A percentile compares a stretch with the other conserved stretches of the same genome.
Conservation (phyloP, 2,888 invertebrate genomes). For the Meandrusa payeni region DNA sequence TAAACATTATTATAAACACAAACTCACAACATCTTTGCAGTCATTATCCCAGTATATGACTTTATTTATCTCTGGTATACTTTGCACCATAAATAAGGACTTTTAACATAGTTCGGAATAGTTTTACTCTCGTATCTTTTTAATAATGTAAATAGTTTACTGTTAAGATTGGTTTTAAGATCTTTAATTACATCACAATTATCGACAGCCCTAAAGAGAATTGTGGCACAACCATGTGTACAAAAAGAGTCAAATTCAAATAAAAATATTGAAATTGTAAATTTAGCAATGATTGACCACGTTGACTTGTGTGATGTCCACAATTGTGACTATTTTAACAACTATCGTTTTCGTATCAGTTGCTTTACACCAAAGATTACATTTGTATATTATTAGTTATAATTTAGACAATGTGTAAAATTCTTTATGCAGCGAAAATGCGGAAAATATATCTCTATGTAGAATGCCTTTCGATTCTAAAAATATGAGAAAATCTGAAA, state of each 20-base stretch:
- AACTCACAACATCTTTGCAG: too few species aligned
- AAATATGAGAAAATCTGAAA: too few species aligned
- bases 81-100: conserved; percentile 11
- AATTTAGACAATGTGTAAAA: conserved; percentile 22
- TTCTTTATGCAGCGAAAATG: conserved; percentile 19
- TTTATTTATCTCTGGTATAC: conserved; percentile 3
- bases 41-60: too few species aligned
- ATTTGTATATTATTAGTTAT: conserved; percentile 25
- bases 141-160: conserved; percentile 21
- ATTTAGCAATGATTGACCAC: neutral
- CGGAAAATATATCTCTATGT: conserved; percentile 15
- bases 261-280: conserved; percentile 1
- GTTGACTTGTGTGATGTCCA: conserved; percentile 5
- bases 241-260: too few species aligned
- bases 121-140: conserved; percentile 8
- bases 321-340: conserved; percentile 17
- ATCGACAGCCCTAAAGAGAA: too few species aligned
- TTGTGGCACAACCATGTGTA: too few species aligned
- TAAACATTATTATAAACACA: too few species aligned
- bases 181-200: too few species aligned
- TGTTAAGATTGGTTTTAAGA: conserved; percentile 17
- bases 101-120: conserved; percentile 1
- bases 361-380: conserved; percentile 32
- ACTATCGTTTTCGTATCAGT: conserved; percentile 1
- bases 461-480: too few species aligned